These are phyloP conservation scores for Carabus problematicus DNA, from an alignment of 2,888 invertebrate species.

Conservation along the genomic window DNA sequence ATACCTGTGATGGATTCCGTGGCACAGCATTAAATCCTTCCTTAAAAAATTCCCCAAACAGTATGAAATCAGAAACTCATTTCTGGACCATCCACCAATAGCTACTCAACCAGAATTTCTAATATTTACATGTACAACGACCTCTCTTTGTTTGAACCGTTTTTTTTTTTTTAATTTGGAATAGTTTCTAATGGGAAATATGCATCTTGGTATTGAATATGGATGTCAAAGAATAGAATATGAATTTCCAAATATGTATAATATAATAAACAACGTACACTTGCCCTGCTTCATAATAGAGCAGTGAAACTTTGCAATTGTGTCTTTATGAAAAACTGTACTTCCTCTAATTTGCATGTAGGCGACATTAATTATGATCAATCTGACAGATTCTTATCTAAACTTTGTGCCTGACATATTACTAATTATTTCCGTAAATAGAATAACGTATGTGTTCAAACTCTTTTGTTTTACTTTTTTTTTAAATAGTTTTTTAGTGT, in stretches of 20 bases:
- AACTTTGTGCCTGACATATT: constrained; percentile 18
- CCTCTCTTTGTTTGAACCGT: background rate
- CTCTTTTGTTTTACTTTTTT: constrained; percentile 12
- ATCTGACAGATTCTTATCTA: no score
- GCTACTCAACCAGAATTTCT: no score
- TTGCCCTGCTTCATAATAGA: background rate
- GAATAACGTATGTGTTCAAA: background rate
- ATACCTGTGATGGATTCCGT: constrained; percentile 44
- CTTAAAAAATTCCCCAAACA: constrained; percentile 49
- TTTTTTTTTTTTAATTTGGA: constrained; percentile 8
- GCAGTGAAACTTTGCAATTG: background rate
- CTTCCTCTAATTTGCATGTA: constrained; percentile 21
- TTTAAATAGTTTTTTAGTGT: no score
- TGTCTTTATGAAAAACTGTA: constrained; percentile 2
- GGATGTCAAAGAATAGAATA: no score
- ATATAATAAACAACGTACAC: no score
- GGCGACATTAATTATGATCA: constrained; percentile 7
- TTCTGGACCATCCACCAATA: constrained; percentile 45
- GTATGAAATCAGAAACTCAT: constrained; percentile 56
- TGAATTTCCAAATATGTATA: background rate
- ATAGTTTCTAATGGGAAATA: no score
- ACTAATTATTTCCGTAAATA: constrained; percentile 30
- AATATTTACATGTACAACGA: background rate
- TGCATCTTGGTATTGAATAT: no score
- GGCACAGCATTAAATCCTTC: constrained; percentile 21